Conservation (phyloP, 2,113 vertebrate genomes). For the Motacilla tschutschensis region DNA sequence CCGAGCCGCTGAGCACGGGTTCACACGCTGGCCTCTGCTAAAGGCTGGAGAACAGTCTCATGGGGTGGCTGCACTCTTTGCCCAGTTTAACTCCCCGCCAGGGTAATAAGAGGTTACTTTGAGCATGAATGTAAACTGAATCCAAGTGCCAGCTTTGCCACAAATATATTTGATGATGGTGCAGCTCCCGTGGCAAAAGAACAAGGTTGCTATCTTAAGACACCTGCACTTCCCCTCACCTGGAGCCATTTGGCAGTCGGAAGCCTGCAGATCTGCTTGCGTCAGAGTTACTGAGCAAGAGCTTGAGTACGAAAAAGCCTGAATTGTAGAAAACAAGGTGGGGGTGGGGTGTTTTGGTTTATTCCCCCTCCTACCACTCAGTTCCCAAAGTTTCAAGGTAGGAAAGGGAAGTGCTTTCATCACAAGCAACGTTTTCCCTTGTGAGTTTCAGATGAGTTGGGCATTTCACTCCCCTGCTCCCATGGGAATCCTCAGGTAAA, state of each 20-base stretch:
- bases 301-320: not conserved
- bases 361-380: not conserved
- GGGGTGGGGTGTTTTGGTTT: not conserved
- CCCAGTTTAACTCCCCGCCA: not conserved
- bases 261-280: not conserved
- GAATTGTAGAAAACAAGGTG: not conserved
- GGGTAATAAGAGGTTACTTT: not conserved
- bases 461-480: not conserved
- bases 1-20: fast-evolving
- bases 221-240: constrained; percentile 7
- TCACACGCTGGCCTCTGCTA: not conserved
- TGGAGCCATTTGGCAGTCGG: not conserved
- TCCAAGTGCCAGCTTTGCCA: not conserved
- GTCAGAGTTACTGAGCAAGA: not conserved
- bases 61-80: not conserved
- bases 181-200: not conserved
- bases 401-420: not conserved
- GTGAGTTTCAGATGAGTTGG: not conserved
- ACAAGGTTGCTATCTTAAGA: not conserved
- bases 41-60: not conserved
- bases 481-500: constrained; percentile 23
- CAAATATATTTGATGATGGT: not conserved
- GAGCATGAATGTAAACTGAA: not conserved
- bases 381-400: constrained; percentile 2
- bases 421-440: not conserved